Evolutionary conservation across 2,888 invertebrate species (phyloP), one percentile per base, ranked within the genome.

Genomic region (Helleia helle): DNA sequence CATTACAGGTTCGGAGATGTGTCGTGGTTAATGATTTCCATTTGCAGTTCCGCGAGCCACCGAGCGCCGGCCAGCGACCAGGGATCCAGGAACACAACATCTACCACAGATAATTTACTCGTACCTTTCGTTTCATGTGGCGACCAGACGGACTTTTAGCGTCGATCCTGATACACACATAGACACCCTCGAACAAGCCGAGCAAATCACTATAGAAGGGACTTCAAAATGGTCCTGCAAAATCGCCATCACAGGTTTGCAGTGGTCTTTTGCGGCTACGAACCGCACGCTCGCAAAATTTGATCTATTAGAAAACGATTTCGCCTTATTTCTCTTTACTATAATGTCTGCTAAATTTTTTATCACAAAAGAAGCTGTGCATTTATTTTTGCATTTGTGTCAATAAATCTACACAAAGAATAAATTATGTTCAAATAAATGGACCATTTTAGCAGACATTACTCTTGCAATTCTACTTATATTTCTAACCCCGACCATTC

Each of bases 201-300:
- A 97, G 89, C 93, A 93, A 89, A 93, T 95, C 89, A 97, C 97
- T 87, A 94, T 97, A 85, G 97, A 97, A 89, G 97, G 97, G 87
- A 97, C 97, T 72, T 97, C 97, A 86, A 97, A 97, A 89, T 97
- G 97, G 97, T 97, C 97, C 86, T 96, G 96, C 92, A 97, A 97
- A 93, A 96, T 97, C 90, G 96, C 96, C 87, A 97, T 97, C 81
- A 97, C 97, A 96, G 97, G 97, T 97, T 93, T 85, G 85, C 83
- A 67, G 77, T 72, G 79, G 83, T 80, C 80, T 85, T 81, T 83
- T 62, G 81, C 83, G 84, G 83, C 83, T 76, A 62, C 61, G 75
- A 68, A 70, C 81, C 81, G 83, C 83, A 74, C 77, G 76, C 72
- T 81, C 80, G 80, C 81, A 81, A 66, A 71, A 77, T 79, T 81